Base-by-base conservation (phyloP, 2,888 invertebrate species). In the Ernsta delagoae region DNA sequence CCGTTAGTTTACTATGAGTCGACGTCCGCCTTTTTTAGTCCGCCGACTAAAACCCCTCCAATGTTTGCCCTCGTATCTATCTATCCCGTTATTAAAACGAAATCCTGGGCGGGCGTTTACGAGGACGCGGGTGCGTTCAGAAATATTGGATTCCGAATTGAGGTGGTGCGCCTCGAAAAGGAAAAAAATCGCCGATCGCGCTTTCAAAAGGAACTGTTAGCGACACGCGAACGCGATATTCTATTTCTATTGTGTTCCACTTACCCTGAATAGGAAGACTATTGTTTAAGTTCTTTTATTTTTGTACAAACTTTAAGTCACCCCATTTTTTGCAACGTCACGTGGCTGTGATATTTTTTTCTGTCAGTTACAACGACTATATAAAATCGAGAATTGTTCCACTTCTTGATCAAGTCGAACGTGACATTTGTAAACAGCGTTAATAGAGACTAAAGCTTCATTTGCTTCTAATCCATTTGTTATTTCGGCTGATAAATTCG, bases 71-170 rank as follows among this genome's bases (percentile, higher is more conserved):
- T 72, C 75, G 75, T 73, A 77, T 75, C 79, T 77, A 75, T 75
- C 71, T 77, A 76, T 75, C 72, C 75, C 72, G 79, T 79, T 80
- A 81, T 80, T 81, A 81, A 80, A 81, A 79, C 78, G 78, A 75
- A 77, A 77, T 78, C 75, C 78, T 71, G 74, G 74, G 71, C 72
- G 59, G 64, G 68, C 62, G 73, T 72, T 72, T 72, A 73, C 73
- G 73, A 74, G 71, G 68, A 60, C 70, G 64, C 73, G 74, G 56
- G 70, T 65, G 74, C 71, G 73, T 72, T 74, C 75, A 73, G 77
- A 77, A 78, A 79, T 79, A 79, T 79, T 79, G 78, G 78, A 79
- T 77, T 78, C 75, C 67, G 71, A 74, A 75, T 74, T 73, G 68
- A 68, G 68, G 62, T 68, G 68, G 68, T 68, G 68, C 31, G 68